Percentiles rank a stretch among this genome's conserved stretches.
phyloP scores from a whole-genome alignment of 2,113 vertebrate species.

The Cyanocitta stelleri region DNA sequence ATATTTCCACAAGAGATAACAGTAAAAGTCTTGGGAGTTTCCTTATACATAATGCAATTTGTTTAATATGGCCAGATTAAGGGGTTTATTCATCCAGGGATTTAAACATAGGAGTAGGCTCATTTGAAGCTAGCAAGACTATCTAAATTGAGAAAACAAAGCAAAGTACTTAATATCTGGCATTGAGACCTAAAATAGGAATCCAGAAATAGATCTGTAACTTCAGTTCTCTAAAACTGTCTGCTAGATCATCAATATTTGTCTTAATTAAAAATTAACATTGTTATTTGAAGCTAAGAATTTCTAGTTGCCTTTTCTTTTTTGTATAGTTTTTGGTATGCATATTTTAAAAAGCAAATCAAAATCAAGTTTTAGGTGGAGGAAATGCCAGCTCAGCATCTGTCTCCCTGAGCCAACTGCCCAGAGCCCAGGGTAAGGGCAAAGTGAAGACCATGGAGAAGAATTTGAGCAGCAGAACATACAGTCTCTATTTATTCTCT shows the following conservation, averaged over 20 bases:
- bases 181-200: not conserved
- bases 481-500: not conserved
- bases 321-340: not conserved
- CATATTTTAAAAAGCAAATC: not conserved
- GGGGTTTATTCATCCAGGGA: not conserved
- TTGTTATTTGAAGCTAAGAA: not conserved
- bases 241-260: not conserved
- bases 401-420: not conserved
- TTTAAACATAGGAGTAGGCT: not conserved
- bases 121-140: not conserved
- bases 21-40: not conserved
- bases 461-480: not conserved
- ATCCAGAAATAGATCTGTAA: not conserved
- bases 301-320: not conserved
- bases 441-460: not conserved
- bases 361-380: not conserved
- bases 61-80: not conserved
- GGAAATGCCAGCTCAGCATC: not conserved
- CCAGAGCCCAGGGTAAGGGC: not conserved
- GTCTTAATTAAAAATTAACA: not conserved
- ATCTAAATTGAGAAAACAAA: not conserved
- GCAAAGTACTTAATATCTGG: not conserved
- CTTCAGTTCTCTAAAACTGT: not conserved
- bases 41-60: not conserved
- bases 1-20: not conserved